Evolutionary conservation across 2,113 vertebrate species (phyloP), one percentile per base, ranked within the genome.

Genomic region (Elaphurus davidianus): DNA sequence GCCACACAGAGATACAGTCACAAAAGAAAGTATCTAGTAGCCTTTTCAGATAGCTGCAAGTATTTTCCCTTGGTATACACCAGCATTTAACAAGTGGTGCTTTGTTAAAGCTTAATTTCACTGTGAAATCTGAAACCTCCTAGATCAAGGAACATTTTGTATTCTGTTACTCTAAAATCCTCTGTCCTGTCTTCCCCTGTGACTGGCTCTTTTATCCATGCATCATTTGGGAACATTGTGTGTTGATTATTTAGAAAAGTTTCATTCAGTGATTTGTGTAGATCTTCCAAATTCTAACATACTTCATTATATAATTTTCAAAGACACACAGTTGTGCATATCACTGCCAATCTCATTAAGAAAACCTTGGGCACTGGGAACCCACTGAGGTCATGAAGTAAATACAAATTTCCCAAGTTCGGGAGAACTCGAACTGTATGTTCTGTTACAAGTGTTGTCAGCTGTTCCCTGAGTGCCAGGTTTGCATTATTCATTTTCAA

Each of bases 31-130:
- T 15, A 67, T 81, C 50, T 25, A 74, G 78, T 36, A 45, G n/a
- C 2, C 36, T 62, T 94, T 92, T 43, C 7, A 45, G 76, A 74
- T 62, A 87, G 92, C 36, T 50, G 7, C 14, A 17, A 4, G 76
- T 90, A 54, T 47, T 59, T 15, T 45, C 57, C 91, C 93, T 64
- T 88, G 36, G 30, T 57, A 21, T 13, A 36, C 27, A 36, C 10
- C 50, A n/a, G 92, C 52, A 55, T 55, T 52, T 82, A 14, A 40
- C 82, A 55, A 57, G n/a, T 16, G 21, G 13, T 84, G 16, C 13
- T 79, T 96, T 94, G 78, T 52, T 89, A 71, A 67, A 36, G 23
- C 59, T 91, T 93, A 95, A 85, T 84, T 82, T 94, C 33, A 36
- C 14, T 71, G 55, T 60, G 30, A n/a, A 83, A 79, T 83, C 40